Percentiles rank a stretch among this genome's conserved stretches.
phyloP scores from a whole-genome alignment of 2,888 invertebrate species.

The Tetheella fluctuosa region DNA sequence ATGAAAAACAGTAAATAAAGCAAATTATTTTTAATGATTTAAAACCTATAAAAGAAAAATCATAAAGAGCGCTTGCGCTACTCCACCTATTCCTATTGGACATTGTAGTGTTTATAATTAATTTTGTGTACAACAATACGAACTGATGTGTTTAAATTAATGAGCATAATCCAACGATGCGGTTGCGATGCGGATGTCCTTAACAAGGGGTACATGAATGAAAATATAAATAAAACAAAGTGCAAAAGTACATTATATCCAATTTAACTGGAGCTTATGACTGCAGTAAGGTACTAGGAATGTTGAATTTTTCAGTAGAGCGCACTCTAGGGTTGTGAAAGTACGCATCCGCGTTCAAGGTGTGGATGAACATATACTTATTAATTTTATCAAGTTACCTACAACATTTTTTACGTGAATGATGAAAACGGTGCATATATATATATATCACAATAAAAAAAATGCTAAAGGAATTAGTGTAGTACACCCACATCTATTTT shows the following conservation, averaged over 20 bases:
- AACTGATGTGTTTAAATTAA: conserved; percentile 3
- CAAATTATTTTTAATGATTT: too few species aligned
- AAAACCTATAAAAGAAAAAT: not conserved
- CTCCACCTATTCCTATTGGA: not conserved
- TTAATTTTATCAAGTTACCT: not conserved
- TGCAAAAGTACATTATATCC: conserved; percentile 12
- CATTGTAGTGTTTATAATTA: not conserved
- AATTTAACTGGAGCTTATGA: conserved; percentile 23
- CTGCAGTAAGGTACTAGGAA: conserved; percentile 24
- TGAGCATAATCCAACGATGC: conserved; percentile 13
- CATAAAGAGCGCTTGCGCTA: not conserved
- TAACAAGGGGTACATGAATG: not conserved
- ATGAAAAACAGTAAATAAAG: too few species aligned
- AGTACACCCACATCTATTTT: too few species aligned
- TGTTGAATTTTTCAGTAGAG: conserved; percentile 32
- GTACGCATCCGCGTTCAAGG: conserved; percentile 20
- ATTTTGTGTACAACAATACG: not conserved
- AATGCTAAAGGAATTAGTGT: too few species aligned
- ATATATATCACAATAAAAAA: too few species aligned
- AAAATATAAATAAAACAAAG: conserved; percentile 16
- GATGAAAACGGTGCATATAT: too few species aligned
- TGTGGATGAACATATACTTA: not conserved
- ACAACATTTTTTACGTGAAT: not conserved
- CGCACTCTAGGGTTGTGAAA: conserved; percentile 21
- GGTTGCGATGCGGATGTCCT: conserved; percentile 9